Percentiles rank a stretch among this genome's conserved stretches.
These are phyloP conservation scores for Cecropterus lyciades DNA, from an alignment of 1,140 invertebrate species.

Conservation along the genomic window DNA sequence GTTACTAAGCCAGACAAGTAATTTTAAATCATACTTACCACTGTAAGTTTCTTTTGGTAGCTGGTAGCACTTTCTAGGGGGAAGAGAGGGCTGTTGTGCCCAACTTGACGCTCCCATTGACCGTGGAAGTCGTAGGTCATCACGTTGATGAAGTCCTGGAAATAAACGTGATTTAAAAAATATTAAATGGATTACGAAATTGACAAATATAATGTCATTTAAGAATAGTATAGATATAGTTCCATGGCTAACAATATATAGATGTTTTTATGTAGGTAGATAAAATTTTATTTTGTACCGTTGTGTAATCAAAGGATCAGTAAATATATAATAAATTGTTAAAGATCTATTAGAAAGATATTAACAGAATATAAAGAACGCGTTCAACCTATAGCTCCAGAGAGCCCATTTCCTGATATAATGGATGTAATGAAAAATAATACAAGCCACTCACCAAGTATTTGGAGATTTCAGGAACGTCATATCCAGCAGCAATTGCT, in stretches of 20 bases:
- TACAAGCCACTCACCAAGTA: slow-evolving; percentile 85
- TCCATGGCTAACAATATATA: too few relatives aligned
- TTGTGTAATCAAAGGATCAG: too few relatives aligned
- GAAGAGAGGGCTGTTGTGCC: slow-evolving; percentile 96
- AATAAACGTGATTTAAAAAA: slow-evolving; percentile 20
- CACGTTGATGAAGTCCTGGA: slow-evolving; percentile 94
- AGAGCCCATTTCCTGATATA: too few relatives aligned
- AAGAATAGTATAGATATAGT: too few relatives aligned
- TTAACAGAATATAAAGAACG: too few relatives aligned
- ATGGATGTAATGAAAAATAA: too few relatives aligned
- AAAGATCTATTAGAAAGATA: too few relatives aligned
- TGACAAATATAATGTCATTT: too few relatives aligned
- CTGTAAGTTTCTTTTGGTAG: slow-evolving; percentile 95
- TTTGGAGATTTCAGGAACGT: slow-evolving; percentile 96
- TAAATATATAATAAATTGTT: slow-evolving; percentile 6
- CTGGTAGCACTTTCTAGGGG: slow-evolving; percentile 94
- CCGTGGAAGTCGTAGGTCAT: slow-evolving; percentile 98
- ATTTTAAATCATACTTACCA: slow-evolving; percentile 85
- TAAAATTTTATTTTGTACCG: too few relatives aligned
- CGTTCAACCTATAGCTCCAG: too few relatives aligned
- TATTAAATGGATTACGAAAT: background rate
- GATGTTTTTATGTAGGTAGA: too few relatives aligned
- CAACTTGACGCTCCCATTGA: slow-evolving; percentile 96
- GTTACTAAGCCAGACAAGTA: background rate
- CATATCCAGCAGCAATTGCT: slow-evolving; percentile 96